Evolutionary conservation across 2,888 invertebrate genomes (phyloP).

Genomic region (Thymelicus lineola): DNA sequence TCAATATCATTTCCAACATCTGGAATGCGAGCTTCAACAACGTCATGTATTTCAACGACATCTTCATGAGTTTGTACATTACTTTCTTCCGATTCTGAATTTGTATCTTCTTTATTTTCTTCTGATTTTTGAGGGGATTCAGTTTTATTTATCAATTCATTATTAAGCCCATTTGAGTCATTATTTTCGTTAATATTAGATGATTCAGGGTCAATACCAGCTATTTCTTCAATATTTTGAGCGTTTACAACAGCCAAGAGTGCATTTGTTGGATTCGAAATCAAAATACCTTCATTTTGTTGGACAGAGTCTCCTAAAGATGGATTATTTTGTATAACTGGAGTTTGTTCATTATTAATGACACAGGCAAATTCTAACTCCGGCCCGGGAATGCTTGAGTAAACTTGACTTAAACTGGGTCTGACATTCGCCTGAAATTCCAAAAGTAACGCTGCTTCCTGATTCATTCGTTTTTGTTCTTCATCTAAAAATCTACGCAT

Average conservation of each 20-base stretch:
- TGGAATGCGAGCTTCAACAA: constrained; percentile 33
- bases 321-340: constrained; percentile 45
- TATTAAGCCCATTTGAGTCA: constrained; percentile 23
- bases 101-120: background rate
- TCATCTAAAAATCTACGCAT: constrained; percentile 87
- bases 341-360: constrained; percentile 51
- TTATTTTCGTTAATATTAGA: constrained; percentile 29
- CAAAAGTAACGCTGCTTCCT: constrained; percentile 75
- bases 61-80: constrained; percentile 12
- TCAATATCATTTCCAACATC: constrained; percentile 35
- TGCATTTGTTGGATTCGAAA: constrained; percentile 32
- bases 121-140: background rate
- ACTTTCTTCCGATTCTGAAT: constrained; percentile 16
- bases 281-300: constrained; percentile 39
- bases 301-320: constrained; percentile 38
- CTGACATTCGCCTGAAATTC: constrained; percentile 81
- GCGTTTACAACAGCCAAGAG: constrained; percentile 34
- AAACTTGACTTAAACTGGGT: constrained; percentile 77
- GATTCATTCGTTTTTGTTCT: constrained; percentile 84
- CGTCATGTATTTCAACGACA: constrained; percentile 9
- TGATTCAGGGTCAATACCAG: constrained; percentile 21
- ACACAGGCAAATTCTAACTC: constrained; percentile 79
- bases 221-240: constrained; percentile 29
- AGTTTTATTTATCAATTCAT: background rate
- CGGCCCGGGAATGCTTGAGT: constrained; percentile 78